Conservation (phyloP, 1,140 invertebrate genomes). For the Whitmania pigra region DNA sequence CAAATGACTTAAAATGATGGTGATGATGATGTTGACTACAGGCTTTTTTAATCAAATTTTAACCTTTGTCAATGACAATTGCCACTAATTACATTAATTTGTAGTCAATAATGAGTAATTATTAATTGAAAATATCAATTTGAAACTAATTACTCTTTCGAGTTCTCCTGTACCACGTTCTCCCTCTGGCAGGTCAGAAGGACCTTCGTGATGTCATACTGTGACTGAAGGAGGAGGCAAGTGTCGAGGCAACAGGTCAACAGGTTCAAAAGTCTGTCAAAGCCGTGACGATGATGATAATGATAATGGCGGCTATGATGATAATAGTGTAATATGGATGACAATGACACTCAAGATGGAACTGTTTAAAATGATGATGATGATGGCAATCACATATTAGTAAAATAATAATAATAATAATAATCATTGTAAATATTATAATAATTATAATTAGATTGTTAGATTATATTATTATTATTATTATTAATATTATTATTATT, state of each 20-base stretch:
- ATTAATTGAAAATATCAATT: too few species aligned
- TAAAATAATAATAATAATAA: too few species aligned
- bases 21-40: too few species aligned
- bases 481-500: not conserved
- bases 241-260: slow-evolving; percentile 40
- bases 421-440: too few species aligned
- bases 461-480: not conserved
- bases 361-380: not conserved
- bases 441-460: too few species aligned
- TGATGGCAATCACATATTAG: not conserved
- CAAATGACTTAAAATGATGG: too few species aligned
- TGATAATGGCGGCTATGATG: slow-evolving; percentile 7
- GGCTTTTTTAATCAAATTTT: too few species aligned
- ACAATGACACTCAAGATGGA: not conserved
- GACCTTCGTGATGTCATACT: slow-evolving; percentile 38
- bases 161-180: slow-evolving; percentile 15
- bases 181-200: slow-evolving; percentile 33
- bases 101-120: too few species aligned
- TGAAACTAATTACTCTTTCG: not conserved
- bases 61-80: too few species aligned
- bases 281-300: not conserved
- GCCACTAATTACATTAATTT: too few species aligned
- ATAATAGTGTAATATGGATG: not conserved
- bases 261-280: slow-evolving; percentile 35
- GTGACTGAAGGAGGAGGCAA: slow-evolving; percentile 37